These are phyloP conservation scores for Drosophila bifasciata DNA, from an alignment of 1,140 invertebrate species.

Conservation along the genomic window DNA sequence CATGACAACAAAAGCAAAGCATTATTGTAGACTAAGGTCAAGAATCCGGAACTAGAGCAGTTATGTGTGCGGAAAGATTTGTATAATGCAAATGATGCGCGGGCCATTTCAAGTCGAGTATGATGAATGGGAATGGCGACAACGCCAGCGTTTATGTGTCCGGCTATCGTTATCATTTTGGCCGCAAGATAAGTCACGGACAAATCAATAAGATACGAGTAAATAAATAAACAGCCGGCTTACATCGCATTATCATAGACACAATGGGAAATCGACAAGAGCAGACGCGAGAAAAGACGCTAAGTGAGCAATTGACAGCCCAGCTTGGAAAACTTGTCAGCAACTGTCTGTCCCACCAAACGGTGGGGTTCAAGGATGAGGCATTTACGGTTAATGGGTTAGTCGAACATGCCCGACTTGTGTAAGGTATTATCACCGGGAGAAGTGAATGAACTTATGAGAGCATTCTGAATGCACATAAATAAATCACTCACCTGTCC, in stretches of 20 bases:
- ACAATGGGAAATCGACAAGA: conserved; percentile 54
- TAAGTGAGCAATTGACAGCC: conserved; percentile 72
- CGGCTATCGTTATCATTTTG: conserved; percentile 70
- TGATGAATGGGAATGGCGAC: conserved; percentile 37
- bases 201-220: conserved; percentile 73
- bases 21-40: conserved; percentile 80
- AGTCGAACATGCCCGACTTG: conserved; percentile 32
- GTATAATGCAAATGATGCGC: conserved; percentile 68
- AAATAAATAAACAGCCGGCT: conserved; percentile 48
- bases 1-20: conserved; percentile 28
- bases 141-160: conserved; percentile 10
- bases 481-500: conserved; percentile 85
- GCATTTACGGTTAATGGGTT: conserved; percentile 69
- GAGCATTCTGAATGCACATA: too few species aligned
- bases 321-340: conserved; percentile 28
- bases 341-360: neutral
- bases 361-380: conserved; percentile 36
- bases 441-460: conserved; percentile 36
- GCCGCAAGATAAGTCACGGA: conserved; percentile 77
- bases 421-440: conserved; percentile 6
- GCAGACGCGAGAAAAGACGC: conserved; percentile 46
- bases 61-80: conserved; percentile 54
- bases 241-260: conserved; percentile 46
- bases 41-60: conserved; percentile 74
- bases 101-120: conserved; percentile 54